A percentile compares a stretch with the other conserved stretches of the same genome.
These are phyloP conservation scores for Ammodytes marinus DNA, from an alignment of 2,113 vertebrate genomes.

Conservation along the genomic window DNA sequence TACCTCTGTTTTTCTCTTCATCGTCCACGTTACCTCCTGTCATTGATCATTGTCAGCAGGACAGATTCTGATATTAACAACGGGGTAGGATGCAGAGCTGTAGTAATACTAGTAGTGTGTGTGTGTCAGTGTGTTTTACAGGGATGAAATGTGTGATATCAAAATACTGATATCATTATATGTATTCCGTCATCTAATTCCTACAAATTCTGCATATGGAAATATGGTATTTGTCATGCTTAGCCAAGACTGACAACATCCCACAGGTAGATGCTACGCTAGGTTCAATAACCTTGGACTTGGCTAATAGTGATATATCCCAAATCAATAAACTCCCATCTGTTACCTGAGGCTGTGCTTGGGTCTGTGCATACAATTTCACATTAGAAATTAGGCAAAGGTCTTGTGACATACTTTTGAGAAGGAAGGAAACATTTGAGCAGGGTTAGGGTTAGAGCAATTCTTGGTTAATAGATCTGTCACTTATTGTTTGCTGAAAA, in stretches of 20 bases:
- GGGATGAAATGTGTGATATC: neutral
- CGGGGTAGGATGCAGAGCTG: slow-evolving; percentile 5
- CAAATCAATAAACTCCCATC: slow-evolving; percentile 53
- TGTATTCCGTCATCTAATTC: slow-evolving; percentile 7
- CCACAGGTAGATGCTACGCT: neutral
- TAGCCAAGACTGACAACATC: slow-evolving; percentile 27
- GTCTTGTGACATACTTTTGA: neutral
- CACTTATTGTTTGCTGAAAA: neutral
- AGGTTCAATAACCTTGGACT: slow-evolving; percentile 55
- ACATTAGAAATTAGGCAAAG: slow-evolving; percentile 1
- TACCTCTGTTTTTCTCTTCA: slow-evolving; percentile 59
- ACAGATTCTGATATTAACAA: slow-evolving; percentile 50
- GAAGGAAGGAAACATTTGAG: neutral
- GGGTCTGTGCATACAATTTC: slow-evolving; percentile 8
- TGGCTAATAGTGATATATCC: slow-evolving; percentile 47
- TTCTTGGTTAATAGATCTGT: slow-evolving; percentile 8
- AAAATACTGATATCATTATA: slow-evolving; percentile 1
- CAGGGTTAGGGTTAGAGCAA: neutral
- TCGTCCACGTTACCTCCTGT: slow-evolving; percentile 35
- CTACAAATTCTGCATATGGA: neutral
- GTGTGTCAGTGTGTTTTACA: slow-evolving; percentile 23
- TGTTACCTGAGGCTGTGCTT: slow-evolving; percentile 46
- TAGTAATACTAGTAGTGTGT: neutral
- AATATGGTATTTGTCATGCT: slow-evolving; percentile 22
- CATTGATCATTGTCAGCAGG: slow-evolving; percentile 66